Conservation (phyloP, 2,888 invertebrate genomes). For the Boloria euphrosyne region DNA sequence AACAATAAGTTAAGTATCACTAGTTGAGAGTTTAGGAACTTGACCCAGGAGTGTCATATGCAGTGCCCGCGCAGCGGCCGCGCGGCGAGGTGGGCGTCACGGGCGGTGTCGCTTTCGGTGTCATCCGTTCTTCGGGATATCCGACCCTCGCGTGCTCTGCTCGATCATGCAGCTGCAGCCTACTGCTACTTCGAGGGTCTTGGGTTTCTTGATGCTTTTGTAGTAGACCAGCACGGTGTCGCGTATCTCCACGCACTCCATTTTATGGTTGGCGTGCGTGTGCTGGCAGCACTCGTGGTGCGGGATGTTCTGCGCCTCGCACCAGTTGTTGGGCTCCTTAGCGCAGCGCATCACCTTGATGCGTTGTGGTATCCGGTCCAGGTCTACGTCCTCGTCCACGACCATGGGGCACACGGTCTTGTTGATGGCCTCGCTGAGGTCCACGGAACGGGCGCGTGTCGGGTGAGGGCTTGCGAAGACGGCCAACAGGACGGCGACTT, state of each 20-base stretch:
- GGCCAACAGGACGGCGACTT: conserved; percentile 36
- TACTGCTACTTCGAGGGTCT: conserved; percentile 58
- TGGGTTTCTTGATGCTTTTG: conserved; percentile 43
- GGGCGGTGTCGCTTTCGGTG: neutral
- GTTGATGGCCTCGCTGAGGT: conserved; percentile 58
- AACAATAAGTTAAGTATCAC: conserved; percentile 39
- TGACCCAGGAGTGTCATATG: conserved; percentile 11
- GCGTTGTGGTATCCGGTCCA: conserved; percentile 61
- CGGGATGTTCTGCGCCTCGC: conserved; percentile 53
- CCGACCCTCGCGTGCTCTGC: conserved; percentile 46
- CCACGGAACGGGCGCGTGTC: conserved; percentile 46
- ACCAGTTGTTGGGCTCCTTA: conserved; percentile 57
- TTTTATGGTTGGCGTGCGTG: conserved; percentile 55
- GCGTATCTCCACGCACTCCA: conserved; percentile 69
- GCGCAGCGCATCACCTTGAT: conserved; percentile 71
- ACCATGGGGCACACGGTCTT: conserved; percentile 68
- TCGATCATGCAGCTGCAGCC: conserved; percentile 73
- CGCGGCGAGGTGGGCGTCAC: conserved; percentile 14
- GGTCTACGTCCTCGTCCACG: conserved; percentile 57
- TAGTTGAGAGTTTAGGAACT: conserved; percentile 49
- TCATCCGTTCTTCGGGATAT: conserved; percentile 40
- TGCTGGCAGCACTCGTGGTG: conserved; percentile 67
- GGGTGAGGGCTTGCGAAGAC: conserved; percentile 43
- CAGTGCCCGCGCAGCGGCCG: neutral
- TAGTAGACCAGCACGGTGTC: conserved; percentile 69